phyloP scores from a whole-genome alignment of 2,113 vertebrate species.

The Cacatua alba region DNA sequence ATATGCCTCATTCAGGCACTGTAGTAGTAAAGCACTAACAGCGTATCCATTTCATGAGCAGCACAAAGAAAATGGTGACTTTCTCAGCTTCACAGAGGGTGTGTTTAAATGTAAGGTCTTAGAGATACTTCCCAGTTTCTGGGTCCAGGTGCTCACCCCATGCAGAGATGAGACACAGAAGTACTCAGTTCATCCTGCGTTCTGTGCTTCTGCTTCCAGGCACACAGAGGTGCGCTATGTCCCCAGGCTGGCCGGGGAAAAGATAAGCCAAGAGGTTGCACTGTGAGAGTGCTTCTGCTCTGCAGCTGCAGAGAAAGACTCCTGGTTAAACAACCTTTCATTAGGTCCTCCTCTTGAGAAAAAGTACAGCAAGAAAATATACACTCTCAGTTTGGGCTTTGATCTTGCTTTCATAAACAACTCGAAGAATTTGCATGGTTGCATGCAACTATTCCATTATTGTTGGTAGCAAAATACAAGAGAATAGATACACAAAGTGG shows the following conservation, averaged over 20 bases:
- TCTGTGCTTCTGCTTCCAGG: not conserved
- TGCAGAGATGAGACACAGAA: accelerated
- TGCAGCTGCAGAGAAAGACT: not conserved
- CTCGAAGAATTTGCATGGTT: constrained; percentile 30
- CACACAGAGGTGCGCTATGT: not conserved
- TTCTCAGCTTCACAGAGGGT: not conserved
- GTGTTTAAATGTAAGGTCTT: not conserved
- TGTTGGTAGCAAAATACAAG: not conserved
- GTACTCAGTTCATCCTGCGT: not conserved
- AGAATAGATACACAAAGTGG: not conserved
- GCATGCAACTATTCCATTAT: not conserved
- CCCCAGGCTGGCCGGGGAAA: not conserved
- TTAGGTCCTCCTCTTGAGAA: not conserved
- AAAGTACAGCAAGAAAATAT: not conserved
- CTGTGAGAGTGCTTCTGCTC: not conserved
- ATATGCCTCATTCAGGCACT: not conserved
- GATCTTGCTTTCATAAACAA: constrained; percentile 33
- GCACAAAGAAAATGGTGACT: not conserved
- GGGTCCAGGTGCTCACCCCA: not conserved
- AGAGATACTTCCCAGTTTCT: not conserved
- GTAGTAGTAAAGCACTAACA: not conserved
- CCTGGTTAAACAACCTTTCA: not conserved
- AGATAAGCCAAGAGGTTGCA: not conserved
- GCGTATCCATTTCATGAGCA: not conserved
- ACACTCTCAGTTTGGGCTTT: not conserved